Conservation (phyloP, 2,888 invertebrate genomes). For the Neelides folsomi region DNA sequence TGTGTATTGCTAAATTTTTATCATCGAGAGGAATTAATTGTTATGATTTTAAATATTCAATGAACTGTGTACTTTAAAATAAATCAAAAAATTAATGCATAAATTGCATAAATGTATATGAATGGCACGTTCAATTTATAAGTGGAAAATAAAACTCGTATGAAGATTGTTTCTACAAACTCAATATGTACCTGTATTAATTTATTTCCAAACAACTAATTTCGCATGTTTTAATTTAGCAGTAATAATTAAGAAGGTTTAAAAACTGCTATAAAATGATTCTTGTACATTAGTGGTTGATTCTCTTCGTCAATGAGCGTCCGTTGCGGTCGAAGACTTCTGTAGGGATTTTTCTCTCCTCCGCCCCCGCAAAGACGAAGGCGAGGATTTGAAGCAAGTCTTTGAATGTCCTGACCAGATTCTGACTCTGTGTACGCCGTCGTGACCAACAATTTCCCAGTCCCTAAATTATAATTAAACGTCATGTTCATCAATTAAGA, state of each 20-base stretch:
- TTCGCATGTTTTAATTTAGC: neutral
- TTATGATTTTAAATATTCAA: too few relatives aligned
- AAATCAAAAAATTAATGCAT: too few relatives aligned
- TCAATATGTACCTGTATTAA: conserved; percentile 1
- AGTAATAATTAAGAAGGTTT: neutral
- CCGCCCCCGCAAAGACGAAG: conserved; percentile 45
- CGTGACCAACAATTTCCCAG: conserved; percentile 44
- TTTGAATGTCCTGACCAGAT: conserved; percentile 48
- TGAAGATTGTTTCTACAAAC: too few relatives aligned
- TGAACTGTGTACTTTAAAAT: too few relatives aligned
- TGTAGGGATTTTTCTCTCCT: conserved; percentile 50
- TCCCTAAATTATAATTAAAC: conserved; percentile 27
- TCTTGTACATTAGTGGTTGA: conserved; percentile 57
- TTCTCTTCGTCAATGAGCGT: conserved; percentile 61
- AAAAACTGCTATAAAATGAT: conserved; percentile 42
- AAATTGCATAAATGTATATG: conserved; percentile 4
- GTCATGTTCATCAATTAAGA: neutral
- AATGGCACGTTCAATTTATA: too few relatives aligned
- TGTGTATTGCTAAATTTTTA: too few relatives aligned
- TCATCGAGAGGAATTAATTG: too few relatives aligned
- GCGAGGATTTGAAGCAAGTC: conserved; percentile 28
- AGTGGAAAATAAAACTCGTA: too few relatives aligned
- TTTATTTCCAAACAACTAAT: conserved; percentile 3
- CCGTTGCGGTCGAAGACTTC: conserved; percentile 55
- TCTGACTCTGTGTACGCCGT: conserved; percentile 57